Conservation (phyloP, 1,140 invertebrate species). For the Elysia chlorotica region DNA sequence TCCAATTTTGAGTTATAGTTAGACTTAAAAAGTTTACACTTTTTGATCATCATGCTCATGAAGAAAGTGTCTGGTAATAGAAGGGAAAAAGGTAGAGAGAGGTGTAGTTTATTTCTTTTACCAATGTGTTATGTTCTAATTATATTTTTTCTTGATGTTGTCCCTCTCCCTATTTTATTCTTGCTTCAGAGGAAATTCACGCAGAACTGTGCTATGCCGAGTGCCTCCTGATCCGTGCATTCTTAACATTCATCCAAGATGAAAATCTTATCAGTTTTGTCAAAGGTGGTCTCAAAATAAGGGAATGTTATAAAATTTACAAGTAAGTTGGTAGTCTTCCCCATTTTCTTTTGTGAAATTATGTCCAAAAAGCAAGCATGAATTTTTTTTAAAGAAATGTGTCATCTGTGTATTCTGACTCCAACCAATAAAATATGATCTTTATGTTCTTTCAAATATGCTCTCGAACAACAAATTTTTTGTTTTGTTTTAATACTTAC, state of each 20-base stretch:
- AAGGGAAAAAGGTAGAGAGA: neutral
- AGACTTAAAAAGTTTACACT: neutral
- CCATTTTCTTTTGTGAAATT: neutral
- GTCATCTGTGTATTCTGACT: too few relatives aligned
- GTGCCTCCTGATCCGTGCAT: conserved; percentile 81
- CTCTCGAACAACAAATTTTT: too few relatives aligned
- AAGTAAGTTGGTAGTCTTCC: conserved; percentile 82
- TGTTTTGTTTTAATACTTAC: too few relatives aligned
- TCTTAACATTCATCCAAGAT: conserved; percentile 92
- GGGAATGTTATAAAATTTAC: conserved; percentile 88
- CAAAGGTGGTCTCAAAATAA: conserved; percentile 90
- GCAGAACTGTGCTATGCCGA: conserved; percentile 95
- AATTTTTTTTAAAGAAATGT: too few relatives aligned
- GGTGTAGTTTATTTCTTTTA: neutral
- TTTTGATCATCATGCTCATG: too few relatives aligned
- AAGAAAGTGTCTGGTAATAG: neutral
- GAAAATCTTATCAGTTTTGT: conserved; percentile 93
- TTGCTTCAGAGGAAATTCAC: conserved; percentile 81
- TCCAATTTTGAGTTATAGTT: neutral
- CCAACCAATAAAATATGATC: too few relatives aligned
- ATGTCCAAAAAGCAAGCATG: too few relatives aligned
- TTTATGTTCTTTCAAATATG: too few relatives aligned
- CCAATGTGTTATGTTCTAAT: conserved; percentile 1
- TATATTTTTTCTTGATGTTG: conserved; percentile 34
- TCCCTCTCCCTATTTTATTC: neutral